Evolutionary conservation across 2,797 vertebrate species (phyloP).

Genomic region (Sebastes paucispinis): DNA sequence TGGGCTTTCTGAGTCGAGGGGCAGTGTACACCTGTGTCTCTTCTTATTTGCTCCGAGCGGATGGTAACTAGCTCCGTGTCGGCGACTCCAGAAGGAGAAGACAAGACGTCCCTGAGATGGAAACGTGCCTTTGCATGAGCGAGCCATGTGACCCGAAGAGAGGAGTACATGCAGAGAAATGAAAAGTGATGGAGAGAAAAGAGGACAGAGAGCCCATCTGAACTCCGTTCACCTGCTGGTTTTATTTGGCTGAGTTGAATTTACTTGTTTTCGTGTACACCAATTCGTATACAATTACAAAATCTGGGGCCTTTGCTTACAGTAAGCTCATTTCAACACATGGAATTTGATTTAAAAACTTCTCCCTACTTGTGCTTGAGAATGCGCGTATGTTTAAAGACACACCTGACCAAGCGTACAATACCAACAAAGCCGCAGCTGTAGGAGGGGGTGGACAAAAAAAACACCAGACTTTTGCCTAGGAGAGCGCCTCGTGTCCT

Average conservation of each 20-base stretch:
- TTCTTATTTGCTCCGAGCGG: conserved; percentile 37
- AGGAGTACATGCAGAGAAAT: background rate
- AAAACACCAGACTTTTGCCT: too few relatives aligned
- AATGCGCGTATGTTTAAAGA: too few relatives aligned
- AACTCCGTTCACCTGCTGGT: background rate
- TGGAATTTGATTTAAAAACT: background rate
- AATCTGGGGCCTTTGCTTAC: background rate
- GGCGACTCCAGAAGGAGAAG: conserved; percentile 13
- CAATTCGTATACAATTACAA: background rate
- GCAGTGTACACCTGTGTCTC: conserved; percentile 65
- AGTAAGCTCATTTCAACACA: background rate
- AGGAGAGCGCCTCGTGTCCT: too few relatives aligned
- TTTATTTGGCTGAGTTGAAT: background rate
- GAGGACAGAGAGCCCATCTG: background rate
- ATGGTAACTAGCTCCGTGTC: conserved; percentile 27
- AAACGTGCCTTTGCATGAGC: conserved; percentile 16
- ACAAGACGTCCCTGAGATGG: conserved; percentile 10
- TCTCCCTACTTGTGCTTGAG: too few relatives aligned
- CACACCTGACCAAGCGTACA: background rate
- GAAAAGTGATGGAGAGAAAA: background rate
- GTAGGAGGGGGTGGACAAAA: too few relatives aligned
- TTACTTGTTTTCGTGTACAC: background rate
- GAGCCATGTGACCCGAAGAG: background rate
- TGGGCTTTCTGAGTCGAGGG: conserved; percentile 54
- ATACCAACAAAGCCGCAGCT: too few relatives aligned